Conservation (phyloP, 2,113 vertebrate species). For the Danionella cerebrum region DNA sequence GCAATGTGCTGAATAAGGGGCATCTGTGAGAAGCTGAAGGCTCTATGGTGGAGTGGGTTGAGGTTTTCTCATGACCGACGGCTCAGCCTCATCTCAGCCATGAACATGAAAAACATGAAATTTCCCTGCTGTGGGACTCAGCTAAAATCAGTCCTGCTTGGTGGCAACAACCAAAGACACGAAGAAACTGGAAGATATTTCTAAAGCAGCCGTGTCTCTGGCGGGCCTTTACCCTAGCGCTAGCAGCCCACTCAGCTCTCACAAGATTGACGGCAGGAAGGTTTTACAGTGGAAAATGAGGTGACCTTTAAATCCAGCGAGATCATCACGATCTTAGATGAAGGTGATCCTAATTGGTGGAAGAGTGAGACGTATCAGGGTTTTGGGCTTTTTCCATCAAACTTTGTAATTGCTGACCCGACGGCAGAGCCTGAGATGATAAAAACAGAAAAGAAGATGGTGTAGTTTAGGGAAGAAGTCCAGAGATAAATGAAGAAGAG, state of each 20-base stretch:
- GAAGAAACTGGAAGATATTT: conserved; percentile 95
- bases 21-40: conserved; percentile 95
- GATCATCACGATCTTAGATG: conserved; percentile 94
- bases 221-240: conserved; percentile 87
- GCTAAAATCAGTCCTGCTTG: conserved; percentile 95
- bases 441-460: too few species aligned
- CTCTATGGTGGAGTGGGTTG: conserved; percentile 98
- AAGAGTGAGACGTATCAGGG: conserved; percentile 98
- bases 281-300: conserved; percentile 96
- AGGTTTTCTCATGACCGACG: conserved; percentile 98
- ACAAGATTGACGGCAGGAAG: conserved; percentile 87
- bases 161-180: conserved; percentile 79
- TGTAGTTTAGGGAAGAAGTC: too few species aligned
- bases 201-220: conserved; percentile 86
- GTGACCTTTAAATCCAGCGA: conserved; percentile 98
- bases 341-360: conserved; percentile 99
- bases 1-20: conserved; percentile 98
- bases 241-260: conserved; percentile 73
- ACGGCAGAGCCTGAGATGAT: conserved; percentile 97
- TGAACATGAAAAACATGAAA: conserved; percentile 98
- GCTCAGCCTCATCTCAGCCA: conserved; percentile 95
- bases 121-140: conserved; percentile 90
- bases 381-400: conserved; percentile 90
- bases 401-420: conserved; percentile 97
- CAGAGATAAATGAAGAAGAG: too few species aligned